Conservation (phyloP, 2,797 vertebrate genomes). For the Paratrypauchen microcephalus region DNA sequence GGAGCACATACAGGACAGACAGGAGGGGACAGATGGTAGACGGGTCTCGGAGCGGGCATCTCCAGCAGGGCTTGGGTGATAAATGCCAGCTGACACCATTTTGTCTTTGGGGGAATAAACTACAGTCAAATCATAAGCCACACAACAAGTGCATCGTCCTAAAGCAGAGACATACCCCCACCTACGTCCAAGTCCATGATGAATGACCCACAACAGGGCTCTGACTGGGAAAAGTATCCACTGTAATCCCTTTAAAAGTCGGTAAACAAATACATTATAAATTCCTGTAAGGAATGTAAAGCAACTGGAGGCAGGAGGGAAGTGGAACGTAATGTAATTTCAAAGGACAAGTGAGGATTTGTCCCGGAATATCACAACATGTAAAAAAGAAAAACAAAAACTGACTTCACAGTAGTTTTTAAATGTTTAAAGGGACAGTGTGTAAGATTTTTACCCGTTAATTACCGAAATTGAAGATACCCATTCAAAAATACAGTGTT, state of each 20-base stretch:
- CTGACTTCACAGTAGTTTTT: no score
- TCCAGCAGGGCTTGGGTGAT: conserved; percentile 6
- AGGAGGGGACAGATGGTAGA: conserved; percentile 14
- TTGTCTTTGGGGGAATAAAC: conserved; percentile 19
- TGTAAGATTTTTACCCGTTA: no score
- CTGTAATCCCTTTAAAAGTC: background rate
- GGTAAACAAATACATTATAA: no score
- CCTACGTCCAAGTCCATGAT: conserved; percentile 19
- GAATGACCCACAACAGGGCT: conserved; percentile 46
- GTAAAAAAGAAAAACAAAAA: no score
- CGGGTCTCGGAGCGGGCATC: background rate
- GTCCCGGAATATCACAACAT: no score
- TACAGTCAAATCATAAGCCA: conserved; percentile 25
- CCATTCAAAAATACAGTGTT: no score
- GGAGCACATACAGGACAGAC: background rate
- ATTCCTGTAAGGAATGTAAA: no score
- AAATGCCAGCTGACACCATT: conserved; percentile 31
- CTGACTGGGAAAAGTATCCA: conserved; percentile 33
- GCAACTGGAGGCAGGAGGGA: no score
- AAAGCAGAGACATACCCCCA: conserved; percentile 12
- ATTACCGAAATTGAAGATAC: no score
- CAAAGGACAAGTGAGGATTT: no score
- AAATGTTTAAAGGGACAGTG: no score
- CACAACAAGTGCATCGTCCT: conserved; percentile 14
- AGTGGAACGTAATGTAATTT: no score